Base-by-base conservation (phyloP, 2,797 vertebrate genomes). In the Columba guinea region DNA sequence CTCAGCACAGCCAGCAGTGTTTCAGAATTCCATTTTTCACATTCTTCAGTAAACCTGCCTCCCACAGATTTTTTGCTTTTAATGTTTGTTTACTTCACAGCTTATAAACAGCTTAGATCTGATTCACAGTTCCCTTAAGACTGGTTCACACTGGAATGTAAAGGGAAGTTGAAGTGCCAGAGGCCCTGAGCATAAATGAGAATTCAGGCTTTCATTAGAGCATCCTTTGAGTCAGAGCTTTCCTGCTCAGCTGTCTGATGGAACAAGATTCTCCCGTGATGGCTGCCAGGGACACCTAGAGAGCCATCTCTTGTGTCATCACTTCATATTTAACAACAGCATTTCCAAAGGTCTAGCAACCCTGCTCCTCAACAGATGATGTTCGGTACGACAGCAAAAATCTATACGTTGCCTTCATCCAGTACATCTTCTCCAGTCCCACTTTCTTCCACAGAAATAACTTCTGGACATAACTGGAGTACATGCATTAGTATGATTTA, bases 11-110 rank as follows among this genome's bases (percentile, higher is more conserved):
- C 14, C 49, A 87, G 77, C 32, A 86, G 44, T 59, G 11, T 49
- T 86, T 87, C 59, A 88, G 77, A 87, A 67, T 93, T 84, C 56
- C 30, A 71, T 59, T 83, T 94, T 69, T 87, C 10, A 84, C 49
- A 53, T 77, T 88, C 67, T 94, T 95, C 63, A 73, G 70, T 93
- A 91, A 93, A 89, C n/a, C 49, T 83, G 17, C 13, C 60, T 89
- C 81, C 81, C 0, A 9, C 41, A 67, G 88, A 67, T 59, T 80
- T 90, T 90, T 76, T 93, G 56, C 77, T 89, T 94, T 67, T 87
- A 67, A 90, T 65, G 65, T 94, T 94, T 94, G 90, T 90, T 96
- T 94, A 59, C 49, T 87, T 95, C 77, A 76, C 71, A 94, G 69
- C 75, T 94, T 94, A 84, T 81, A 91, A 91, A 91, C 83, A 93